Evolutionary conservation across 2,113 vertebrate genomes (phyloP).

Genomic region (Apteryx owenii): DNA sequence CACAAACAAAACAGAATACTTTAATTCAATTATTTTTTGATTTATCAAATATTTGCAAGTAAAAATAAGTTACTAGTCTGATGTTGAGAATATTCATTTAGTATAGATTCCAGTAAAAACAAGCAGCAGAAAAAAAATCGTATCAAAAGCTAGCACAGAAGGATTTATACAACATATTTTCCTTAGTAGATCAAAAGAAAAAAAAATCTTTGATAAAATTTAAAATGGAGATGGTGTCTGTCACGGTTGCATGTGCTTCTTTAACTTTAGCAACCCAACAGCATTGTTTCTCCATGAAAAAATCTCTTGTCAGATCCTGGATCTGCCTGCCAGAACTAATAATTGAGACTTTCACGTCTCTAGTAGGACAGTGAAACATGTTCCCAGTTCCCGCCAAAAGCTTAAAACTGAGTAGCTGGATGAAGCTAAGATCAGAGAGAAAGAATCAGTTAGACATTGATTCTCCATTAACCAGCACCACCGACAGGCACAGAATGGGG

Average conservation of each 20-base stretch:
- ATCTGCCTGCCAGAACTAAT: background rate
- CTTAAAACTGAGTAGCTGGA: background rate
- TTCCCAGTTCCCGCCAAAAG: background rate
- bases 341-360: background rate
- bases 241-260: background rate
- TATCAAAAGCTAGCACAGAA: background rate
- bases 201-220: background rate
- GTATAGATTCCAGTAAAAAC: background rate
- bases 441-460: background rate
- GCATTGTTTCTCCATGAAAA: rapidly evolving
- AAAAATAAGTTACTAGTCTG: background rate
- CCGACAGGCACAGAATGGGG: background rate
- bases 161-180: background rate
- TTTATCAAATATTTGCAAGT: background rate
- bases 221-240: background rate
- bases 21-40: background rate
- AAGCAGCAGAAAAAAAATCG: background rate
- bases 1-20: rapidly evolving
- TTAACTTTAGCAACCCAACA: background rate
- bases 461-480: background rate
- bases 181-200: background rate
- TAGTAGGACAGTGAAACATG: background rate
- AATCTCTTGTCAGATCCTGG: background rate
- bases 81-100: background rate
- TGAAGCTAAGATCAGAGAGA: background rate